Percentiles rank a stretch among this genome's conserved stretches.
These are phyloP conservation scores for Trochalopteron elliotii DNA, from an alignment of 2,113 vertebrate species.

Conservation along the genomic window DNA sequence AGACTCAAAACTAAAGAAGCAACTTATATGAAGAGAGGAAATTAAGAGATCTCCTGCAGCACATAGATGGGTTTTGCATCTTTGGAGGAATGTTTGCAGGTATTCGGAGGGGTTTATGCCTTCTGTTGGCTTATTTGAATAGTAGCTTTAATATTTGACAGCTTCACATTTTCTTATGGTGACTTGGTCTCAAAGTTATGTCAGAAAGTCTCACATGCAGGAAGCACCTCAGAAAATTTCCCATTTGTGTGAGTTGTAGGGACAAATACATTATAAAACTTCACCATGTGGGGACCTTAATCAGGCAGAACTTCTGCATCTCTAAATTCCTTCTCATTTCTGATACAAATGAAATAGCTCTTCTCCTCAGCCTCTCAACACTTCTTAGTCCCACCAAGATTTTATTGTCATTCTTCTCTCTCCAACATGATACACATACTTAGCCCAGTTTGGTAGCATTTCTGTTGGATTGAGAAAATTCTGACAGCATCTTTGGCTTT, in stretches of 20 bases:
- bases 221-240: neutral
- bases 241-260: neutral
- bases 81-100: neutral
- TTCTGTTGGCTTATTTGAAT: neutral
- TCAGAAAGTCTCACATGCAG: neutral
- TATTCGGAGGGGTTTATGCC: neutral
- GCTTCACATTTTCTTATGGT: neutral
- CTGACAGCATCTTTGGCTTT: neutral
- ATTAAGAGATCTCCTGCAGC: neutral
- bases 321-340: neutral
- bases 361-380: neutral
- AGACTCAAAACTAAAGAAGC: neutral
- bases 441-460: neutral
- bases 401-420: constrained; percentile 3
- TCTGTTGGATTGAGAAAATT: neutral
- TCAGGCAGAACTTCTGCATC: neutral
- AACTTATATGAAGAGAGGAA: neutral
- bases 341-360: neutral
- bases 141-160: neutral
- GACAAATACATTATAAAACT: neutral
- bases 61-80: neutral
- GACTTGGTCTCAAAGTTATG: neutral
- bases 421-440: neutral
- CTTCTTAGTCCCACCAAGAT: neutral
- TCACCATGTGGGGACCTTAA: neutral